A percentile compares a stretch with the other conserved stretches of the same genome.
phyloP scores from a whole-genome alignment of 2,797 vertebrate genomes.

The Dallia pectoralis region DNA sequence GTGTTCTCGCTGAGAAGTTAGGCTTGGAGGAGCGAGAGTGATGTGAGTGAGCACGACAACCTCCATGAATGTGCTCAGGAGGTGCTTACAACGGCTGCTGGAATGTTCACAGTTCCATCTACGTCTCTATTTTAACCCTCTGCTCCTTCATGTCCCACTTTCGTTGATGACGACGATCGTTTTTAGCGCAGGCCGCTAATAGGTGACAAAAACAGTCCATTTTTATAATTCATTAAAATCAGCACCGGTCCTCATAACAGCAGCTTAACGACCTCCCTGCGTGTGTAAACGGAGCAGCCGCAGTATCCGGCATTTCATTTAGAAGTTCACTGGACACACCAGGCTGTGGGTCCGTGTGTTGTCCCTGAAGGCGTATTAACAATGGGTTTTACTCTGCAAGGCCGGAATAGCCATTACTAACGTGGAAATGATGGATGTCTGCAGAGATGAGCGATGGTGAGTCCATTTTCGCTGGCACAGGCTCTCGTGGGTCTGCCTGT shows the following conservation, averaged over 20 bases:
- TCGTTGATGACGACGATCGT: too few species aligned
- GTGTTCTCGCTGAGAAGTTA: neutral
- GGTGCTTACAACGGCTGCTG: neutral
- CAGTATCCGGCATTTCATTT: constrained; percentile 56
- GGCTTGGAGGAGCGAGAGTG: neutral
- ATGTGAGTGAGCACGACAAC: neutral
- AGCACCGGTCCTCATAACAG: too few species aligned
- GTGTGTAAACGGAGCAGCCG: constrained; percentile 51
- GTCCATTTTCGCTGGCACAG: neutral
- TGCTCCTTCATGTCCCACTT: constrained; percentile 1
- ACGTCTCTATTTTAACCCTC: neutral
- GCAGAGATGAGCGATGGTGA: neutral
- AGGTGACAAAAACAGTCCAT: too few species aligned
- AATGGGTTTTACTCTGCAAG: neutral
- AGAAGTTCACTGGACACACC: constrained; percentile 37
- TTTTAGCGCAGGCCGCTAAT: too few species aligned
- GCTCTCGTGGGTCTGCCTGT: neutral
- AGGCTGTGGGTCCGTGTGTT: neutral
- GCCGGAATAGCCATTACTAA: neutral
- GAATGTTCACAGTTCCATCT: neutral
- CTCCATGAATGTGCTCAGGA: neutral
- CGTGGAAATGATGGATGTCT: neutral
- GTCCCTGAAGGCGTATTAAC: neutral
- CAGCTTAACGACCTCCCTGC: neutral
- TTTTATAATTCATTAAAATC: too few species aligned